Evolutionary conservation across 2,888 invertebrate species (phyloP).

Genomic region (Ferrisia virgata): DNA sequence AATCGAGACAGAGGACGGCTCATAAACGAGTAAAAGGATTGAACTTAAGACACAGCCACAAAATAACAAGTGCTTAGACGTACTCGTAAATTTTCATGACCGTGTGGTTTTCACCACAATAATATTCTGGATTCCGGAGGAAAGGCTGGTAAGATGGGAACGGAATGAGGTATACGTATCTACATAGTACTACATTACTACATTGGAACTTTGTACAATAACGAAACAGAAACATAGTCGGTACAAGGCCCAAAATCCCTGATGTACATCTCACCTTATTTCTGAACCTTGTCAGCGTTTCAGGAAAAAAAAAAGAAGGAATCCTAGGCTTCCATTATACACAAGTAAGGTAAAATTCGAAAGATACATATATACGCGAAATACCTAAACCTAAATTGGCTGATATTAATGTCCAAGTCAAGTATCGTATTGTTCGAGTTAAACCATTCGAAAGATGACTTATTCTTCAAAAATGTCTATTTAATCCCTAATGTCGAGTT

Average conservation of each 20-base stretch:
- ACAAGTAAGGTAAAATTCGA: no score
- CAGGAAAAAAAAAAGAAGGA: neutral
- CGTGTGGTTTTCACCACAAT: no score
- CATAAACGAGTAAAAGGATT: neutral
- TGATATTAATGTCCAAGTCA: neutral
- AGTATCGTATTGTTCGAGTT: neutral
- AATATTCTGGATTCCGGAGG: neutral
- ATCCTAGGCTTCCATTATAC: no score
- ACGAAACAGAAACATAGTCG: neutral
- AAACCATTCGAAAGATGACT: neutral
- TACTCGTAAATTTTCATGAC: neutral
- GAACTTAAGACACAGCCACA: neutral
- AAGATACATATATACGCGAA: neutral
- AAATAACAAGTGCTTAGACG: neutral
- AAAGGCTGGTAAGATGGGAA: neutral
- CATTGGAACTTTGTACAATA: neutral
- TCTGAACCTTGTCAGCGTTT: neutral
- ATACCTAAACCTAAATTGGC: neutral
- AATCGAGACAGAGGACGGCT: neutral
- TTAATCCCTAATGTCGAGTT: neutral
- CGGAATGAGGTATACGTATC: neutral
- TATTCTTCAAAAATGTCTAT: neutral
- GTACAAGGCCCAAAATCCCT: neutral
- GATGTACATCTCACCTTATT: neutral
- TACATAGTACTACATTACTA: neutral